phyloP scores from a whole-genome alignment of 1,140 invertebrate genomes.

The Lasioglossum baleicum region DNA sequence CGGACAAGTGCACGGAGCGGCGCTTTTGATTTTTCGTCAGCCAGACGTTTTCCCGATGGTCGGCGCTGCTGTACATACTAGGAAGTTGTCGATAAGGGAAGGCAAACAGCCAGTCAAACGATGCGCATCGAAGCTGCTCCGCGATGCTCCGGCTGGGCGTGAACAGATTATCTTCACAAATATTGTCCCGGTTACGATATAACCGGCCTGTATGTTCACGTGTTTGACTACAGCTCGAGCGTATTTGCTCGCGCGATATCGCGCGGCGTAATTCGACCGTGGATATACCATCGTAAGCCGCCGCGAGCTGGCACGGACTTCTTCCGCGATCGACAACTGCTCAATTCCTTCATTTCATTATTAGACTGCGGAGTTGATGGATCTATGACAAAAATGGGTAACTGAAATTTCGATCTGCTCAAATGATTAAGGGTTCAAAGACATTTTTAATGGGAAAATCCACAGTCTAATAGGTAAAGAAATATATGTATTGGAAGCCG shows the following conservation, averaged over 20 bases:
- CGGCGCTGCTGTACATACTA: not conserved
- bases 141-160: not conserved
- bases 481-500: no score
- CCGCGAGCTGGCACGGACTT: not conserved
- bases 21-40: slow-evolving; percentile 24
- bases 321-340: not conserved
- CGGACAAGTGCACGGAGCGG: not conserved
- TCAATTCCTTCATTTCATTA: no score
- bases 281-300: no score
- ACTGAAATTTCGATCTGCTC: no score
- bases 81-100: not conserved
- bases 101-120: no score
- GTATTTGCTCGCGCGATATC: slow-evolving; percentile 3
- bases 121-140: no score
- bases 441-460: no score
- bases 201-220: not conserved
- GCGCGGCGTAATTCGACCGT: not conserved
- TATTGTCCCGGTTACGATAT: slow-evolving; percentile 30
- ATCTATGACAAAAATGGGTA: no score
- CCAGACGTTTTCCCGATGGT: not conserved
- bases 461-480: no score
- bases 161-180: slow-evolving; percentile 26
- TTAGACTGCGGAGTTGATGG: no score
- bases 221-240: not conserved
- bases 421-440: not conserved